Conservation (phyloP, 2,797 vertebrate genomes). For the Peromyscus nudipes region DNA sequence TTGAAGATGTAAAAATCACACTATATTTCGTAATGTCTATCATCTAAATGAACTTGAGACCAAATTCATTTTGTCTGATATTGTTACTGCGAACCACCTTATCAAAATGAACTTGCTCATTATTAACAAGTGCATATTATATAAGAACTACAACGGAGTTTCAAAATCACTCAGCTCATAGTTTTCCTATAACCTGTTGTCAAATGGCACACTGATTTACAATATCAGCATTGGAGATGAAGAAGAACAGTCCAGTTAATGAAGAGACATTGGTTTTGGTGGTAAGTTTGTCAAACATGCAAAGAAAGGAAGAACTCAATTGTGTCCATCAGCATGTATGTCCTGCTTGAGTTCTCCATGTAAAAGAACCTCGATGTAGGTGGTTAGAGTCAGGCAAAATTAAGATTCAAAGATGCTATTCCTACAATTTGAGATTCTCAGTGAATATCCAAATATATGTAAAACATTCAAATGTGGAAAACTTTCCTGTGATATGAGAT, state of each 20-base stretch:
- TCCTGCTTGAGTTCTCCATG: not conserved
- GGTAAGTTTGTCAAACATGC: not conserved
- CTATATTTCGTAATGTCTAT: not conserved
- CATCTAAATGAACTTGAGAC: not conserved
- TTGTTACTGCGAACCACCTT: not conserved
- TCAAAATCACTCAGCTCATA: not conserved
- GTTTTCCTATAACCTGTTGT: not conserved
- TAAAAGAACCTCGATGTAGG: not conserved
- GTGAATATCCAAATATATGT: not conserved
- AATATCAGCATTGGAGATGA: not conserved
- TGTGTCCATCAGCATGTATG: not conserved
- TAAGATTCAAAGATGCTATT: not conserved
- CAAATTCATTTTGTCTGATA: slow-evolving; percentile 25
- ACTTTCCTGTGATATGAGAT: not conserved
- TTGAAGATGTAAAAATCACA: not conserved
- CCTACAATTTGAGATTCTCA: not conserved
- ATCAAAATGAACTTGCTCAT: slow-evolving; percentile 22
- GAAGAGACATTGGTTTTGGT: not conserved
- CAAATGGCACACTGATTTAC: not conserved
- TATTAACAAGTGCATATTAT: not conserved
- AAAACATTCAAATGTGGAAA: not conserved
- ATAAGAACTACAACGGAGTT: not conserved
- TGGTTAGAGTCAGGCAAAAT: not conserved
- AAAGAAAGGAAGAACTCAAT: not conserved
- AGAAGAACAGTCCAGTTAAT: not conserved